Conservation (phyloP, 2,888 invertebrate species). For the Holacanthella duospinosa region DNA sequence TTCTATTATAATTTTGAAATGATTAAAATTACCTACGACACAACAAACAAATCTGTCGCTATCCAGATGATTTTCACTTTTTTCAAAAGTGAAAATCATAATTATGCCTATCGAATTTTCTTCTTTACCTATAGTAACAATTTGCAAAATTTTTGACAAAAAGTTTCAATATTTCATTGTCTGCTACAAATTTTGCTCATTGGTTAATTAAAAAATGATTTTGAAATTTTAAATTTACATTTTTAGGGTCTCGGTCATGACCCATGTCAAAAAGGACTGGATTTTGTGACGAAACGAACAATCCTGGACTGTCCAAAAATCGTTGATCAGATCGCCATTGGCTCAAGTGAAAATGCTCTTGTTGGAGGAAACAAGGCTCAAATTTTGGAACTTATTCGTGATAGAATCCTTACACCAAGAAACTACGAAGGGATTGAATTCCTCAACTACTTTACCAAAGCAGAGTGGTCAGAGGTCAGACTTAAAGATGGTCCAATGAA, state of each 20-base stretch:
- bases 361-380: not conserved
- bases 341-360: conserved; percentile 1
- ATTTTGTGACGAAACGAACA: not conserved
- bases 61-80: too few species aligned
- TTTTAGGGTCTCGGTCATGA: not conserved
- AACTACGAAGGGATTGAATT: conserved; percentile 14
- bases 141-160: too few species aligned
- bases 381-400: conserved; percentile 12
- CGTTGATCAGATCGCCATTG: conserved; percentile 1
- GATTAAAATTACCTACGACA: too few species aligned
- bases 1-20: too few species aligned
- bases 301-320: not conserved
- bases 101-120: too few species aligned
- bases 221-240: conserved; percentile 1
- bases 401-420: conserved; percentile 15
- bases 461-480: conserved; percentile 10
- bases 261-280: not conserved
- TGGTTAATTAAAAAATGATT: too few species aligned
- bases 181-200: too few species aligned
- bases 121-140: too few species aligned
- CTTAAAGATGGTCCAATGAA: conserved; percentile 9
- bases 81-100: too few species aligned
- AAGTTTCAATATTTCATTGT: too few species aligned
- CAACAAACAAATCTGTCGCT: too few species aligned
- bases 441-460: conserved; percentile 10